These are phyloP conservation scores for Platalea minor DNA, from an alignment of 2,797 vertebrate genomes.

Conservation along the genomic window DNA sequence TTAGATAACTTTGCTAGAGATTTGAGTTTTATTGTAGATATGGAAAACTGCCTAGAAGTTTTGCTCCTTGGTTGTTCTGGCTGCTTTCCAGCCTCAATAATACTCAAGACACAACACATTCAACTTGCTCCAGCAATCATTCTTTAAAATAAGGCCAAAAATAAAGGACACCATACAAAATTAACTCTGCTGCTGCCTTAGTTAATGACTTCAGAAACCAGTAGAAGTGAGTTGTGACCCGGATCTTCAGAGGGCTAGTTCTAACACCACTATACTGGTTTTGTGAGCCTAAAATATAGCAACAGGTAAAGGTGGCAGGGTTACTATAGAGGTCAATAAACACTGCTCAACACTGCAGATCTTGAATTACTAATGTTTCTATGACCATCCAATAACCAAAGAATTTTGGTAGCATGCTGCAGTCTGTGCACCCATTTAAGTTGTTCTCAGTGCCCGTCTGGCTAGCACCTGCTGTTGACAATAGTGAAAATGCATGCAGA, in stretches of 20 bases:
- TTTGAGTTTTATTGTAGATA: slow-evolving; percentile 20
- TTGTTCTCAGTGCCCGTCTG: neutral
- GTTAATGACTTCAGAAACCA: neutral
- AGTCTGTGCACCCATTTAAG: neutral
- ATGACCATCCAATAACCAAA: neutral
- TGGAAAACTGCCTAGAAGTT: slow-evolving; percentile 31
- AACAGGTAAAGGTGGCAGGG: neutral
- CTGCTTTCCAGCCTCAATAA: neutral
- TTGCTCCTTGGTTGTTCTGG: slow-evolving; percentile 2
- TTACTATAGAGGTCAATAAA: neutral
- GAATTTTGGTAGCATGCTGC: neutral
- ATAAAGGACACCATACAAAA: neutral
- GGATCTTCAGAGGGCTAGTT: neutral
- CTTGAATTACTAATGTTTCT: neutral
- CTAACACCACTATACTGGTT: neutral
- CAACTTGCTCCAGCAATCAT: neutral
- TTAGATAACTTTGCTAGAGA: slow-evolving; percentile 34
- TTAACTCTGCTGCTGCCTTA: neutral
- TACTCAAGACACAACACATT: neutral
- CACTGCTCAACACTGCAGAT: neutral
- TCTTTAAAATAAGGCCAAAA: neutral
- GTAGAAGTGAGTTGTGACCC: neutral
- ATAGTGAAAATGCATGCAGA: neutral
- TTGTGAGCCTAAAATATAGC: neutral
- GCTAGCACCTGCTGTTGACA: neutral